phyloP scores from a whole-genome alignment of 2,888 invertebrate genomes.

The Dusona sp. region DNA sequence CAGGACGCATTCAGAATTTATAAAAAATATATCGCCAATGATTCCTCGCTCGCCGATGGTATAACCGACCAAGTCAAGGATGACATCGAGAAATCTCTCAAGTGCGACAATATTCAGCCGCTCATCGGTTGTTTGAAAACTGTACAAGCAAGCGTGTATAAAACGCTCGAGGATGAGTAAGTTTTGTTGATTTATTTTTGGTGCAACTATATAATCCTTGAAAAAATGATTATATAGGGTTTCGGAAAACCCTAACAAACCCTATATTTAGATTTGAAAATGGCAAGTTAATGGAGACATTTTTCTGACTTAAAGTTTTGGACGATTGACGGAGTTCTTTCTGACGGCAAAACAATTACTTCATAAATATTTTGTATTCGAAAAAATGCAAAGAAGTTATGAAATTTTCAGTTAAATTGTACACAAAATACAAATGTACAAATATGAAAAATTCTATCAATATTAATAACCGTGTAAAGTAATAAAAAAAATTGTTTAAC shows the following conservation, averaged over 20 bases:
- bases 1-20: slow-evolving; percentile 90
- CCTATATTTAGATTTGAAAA: neutral
- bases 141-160: slow-evolving; percentile 89
- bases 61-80: slow-evolving; percentile 87
- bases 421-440: neutral
- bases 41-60: slow-evolving; percentile 87
- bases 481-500: neutral
- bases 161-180: slow-evolving; percentile 89
- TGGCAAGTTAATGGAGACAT: neutral
- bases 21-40: slow-evolving; percentile 91
- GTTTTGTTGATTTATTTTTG: slow-evolving; percentile 70
- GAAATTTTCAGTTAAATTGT: neutral
- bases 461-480: neutral
- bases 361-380: neutral
- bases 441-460: neutral
- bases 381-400: too few relatives aligned
- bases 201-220: neutral
- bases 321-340: neutral
- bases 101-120: slow-evolving; percentile 88
- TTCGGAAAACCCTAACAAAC: too few relatives aligned
- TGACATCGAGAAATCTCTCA: slow-evolving; percentile 89
- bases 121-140: slow-evolving; percentile 90
- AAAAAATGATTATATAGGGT: neutral
- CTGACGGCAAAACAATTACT: neutral
- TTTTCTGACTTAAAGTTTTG: neutral